These are phyloP conservation scores for Clarias fuscus DNA, from an alignment of 2,797 vertebrate genomes.

Conservation along the genomic window DNA sequence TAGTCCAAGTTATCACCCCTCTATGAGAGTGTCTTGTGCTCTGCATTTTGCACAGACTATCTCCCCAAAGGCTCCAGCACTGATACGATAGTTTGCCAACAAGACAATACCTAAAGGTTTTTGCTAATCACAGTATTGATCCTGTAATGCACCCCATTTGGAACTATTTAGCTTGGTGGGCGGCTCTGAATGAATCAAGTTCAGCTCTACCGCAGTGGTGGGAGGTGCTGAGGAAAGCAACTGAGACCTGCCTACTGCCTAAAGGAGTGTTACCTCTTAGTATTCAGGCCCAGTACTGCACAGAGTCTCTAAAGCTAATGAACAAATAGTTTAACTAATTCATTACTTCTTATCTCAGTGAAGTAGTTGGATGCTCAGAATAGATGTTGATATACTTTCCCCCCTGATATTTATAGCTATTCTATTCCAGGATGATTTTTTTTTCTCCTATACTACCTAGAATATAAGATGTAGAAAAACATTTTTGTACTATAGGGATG, in stretches of 20 bases:
- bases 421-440: not conserved
- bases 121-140: conserved; percentile 82
- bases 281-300: conserved; percentile 64
- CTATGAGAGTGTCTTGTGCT: conserved; percentile 49
- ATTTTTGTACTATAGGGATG: too few relatives aligned
- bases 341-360: conserved; percentile 28
- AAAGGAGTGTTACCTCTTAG: conserved; percentile 64
- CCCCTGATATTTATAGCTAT: not conserved
- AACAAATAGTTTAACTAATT: conserved; percentile 60
- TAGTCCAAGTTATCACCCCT: conserved; percentile 18
- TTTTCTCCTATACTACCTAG: not conserved
- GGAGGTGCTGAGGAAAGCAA: conserved; percentile 62
- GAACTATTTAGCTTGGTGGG: conserved; percentile 75
- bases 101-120: conserved; percentile 76
- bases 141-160: conserved; percentile 75
- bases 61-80: conserved; percentile 62
- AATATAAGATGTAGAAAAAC: conserved; percentile 5
- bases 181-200: conserved; percentile 74
- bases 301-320: conserved; percentile 59
- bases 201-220: conserved; percentile 60
- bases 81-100: conserved; percentile 73
- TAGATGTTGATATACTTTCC: not conserved
- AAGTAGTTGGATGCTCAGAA: conserved; percentile 6
- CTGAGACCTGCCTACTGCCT: conserved; percentile 60
- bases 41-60: conserved; percentile 43